Evolutionary conservation across 2,113 vertebrate genomes (phyloP).

Genomic region (Corvus moneduloides): DNA sequence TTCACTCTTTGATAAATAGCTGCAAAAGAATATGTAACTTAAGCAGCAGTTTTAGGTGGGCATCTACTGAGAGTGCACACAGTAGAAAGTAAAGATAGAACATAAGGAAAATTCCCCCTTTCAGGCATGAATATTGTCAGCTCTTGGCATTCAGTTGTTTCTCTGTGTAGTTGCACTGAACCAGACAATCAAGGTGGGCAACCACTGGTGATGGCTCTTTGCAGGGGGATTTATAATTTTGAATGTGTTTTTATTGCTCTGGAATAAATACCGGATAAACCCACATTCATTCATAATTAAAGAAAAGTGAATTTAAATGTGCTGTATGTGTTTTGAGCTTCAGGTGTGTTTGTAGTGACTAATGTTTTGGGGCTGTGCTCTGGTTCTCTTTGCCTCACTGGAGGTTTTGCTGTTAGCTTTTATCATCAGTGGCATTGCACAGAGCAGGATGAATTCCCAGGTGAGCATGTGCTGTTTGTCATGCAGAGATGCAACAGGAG

Average conservation of each 20-base stretch:
- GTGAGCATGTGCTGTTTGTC: neutral
- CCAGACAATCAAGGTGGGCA: neutral
- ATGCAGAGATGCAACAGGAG: neutral
- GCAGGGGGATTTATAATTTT: neutral
- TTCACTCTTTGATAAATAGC: neutral
- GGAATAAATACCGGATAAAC: neutral
- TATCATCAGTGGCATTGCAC: neutral
- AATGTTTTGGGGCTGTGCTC: neutral
- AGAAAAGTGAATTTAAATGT: neutral
- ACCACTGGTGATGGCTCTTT: neutral
- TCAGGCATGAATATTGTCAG: neutral
- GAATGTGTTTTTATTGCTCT: neutral
- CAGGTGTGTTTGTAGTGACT: neutral
- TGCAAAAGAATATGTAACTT: neutral
- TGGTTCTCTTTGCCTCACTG: neutral
- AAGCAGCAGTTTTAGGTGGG: neutral
- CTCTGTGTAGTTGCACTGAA: rapidly evolving
- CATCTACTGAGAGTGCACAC: neutral
- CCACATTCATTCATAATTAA: neutral
- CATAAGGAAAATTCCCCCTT: neutral
- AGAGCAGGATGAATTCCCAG: neutral
- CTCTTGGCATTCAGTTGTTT: neutral
- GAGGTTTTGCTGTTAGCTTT: neutral
- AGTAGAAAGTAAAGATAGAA: neutral
- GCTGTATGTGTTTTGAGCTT: neutral